Evolutionary conservation across 2,113 vertebrate species (phyloP).

Genomic region (Elaphurus davidianus): DNA sequence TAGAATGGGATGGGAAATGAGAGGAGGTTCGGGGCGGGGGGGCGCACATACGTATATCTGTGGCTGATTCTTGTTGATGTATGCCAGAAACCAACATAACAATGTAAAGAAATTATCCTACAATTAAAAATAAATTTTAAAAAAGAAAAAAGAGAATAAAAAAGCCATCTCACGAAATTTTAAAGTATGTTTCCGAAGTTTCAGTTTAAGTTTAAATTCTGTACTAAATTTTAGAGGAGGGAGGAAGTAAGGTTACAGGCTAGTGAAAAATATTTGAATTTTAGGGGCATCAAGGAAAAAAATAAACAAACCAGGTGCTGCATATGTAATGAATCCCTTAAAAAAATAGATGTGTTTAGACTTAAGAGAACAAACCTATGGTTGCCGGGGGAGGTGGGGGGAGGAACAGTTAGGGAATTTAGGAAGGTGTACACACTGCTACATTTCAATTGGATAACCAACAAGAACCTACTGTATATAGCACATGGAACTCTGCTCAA

Average conservation of each 20-base stretch:
- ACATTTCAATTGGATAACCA: not conserved
- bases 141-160: not conserved
- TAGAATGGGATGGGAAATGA: not conserved
- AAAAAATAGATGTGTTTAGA: not conserved
- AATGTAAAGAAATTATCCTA: not conserved
- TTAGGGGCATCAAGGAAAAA: not conserved
- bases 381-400: accelerated
- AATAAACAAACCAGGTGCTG: not conserved
- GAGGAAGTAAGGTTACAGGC: not conserved
- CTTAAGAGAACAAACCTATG: not conserved
- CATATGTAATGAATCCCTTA: not conserved
- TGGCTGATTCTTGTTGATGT: not conserved
- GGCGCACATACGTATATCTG: not conserved
- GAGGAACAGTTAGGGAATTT: not conserved
- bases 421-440: not conserved
- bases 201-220: not conserved
- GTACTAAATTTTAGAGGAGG: not conserved
- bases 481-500: not conserved
- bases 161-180: not conserved
- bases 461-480: not conserved
- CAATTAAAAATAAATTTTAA: not conserved
- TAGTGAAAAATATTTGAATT: not conserved
- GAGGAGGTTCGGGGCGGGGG: not conserved
- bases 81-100: not conserved
- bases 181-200: not conserved